phyloP scores from a whole-genome alignment of 2,797 vertebrate species.

The Halcyon chelicuti region DNA sequence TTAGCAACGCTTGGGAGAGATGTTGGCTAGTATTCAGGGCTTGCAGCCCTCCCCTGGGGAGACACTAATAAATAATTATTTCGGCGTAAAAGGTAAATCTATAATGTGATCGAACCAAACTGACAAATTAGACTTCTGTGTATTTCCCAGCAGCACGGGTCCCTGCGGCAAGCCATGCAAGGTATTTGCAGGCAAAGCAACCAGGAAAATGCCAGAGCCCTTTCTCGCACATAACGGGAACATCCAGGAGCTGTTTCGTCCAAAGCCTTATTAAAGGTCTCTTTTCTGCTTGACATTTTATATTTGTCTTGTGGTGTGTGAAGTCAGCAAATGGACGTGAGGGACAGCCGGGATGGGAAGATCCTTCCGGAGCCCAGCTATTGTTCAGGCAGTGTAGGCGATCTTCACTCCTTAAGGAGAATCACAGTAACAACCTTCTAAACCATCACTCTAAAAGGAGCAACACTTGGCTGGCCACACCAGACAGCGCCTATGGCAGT shows the following conservation, averaged over 20 bases:
- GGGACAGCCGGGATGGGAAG: background rate
- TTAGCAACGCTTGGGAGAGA: background rate
- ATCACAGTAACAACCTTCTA: background rate
- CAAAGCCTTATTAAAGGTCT: background rate
- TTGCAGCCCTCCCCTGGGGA: background rate
- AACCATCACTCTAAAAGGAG: background rate
- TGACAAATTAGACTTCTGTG: background rate
- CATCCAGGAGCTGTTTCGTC: background rate
- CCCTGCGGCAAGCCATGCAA: accelerated
- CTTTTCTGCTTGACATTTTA: background rate
- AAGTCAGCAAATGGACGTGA: accelerated
- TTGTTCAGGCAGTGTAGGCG: background rate
- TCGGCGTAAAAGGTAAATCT: background rate
- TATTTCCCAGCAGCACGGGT: background rate
- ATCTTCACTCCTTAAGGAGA: background rate
- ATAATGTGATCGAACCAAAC: background rate
- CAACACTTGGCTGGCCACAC: background rate
- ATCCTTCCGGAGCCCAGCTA: background rate
- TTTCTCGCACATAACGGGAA: accelerated
- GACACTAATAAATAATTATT: background rate
- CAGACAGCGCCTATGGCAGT: accelerated
- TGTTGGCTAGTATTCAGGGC: background rate
- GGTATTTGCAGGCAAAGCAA: background rate
- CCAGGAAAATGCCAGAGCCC: background rate
- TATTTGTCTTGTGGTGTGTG: background rate